Conservation (phyloP, 1,140 invertebrate species). For the Procambarus clarkii region DNA sequence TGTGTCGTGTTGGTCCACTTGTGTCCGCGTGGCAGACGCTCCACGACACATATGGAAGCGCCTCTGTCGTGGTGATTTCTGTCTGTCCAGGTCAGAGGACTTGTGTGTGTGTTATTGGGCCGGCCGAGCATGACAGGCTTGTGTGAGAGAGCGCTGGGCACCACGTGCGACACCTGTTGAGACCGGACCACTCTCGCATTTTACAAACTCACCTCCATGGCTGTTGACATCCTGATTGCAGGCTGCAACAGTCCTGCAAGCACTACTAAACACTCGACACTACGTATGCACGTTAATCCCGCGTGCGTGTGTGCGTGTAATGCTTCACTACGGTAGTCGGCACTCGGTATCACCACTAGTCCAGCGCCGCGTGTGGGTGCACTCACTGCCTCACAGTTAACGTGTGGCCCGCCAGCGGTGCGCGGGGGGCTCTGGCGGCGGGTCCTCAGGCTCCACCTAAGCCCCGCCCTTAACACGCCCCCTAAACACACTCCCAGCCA, state of each 20-base stretch:
- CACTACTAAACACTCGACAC: slow-evolving; percentile 52
- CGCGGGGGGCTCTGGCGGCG: slow-evolving; percentile 65
- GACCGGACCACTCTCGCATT: not conserved
- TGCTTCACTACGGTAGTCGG: slow-evolving; percentile 14
- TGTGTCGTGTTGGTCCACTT: too few species aligned
- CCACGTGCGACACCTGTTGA: slow-evolving; percentile 64
- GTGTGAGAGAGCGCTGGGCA: not conserved
- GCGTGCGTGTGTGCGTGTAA: slow-evolving; percentile 19
- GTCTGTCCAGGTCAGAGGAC: too few species aligned
- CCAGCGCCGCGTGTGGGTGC: slow-evolving; percentile 56
- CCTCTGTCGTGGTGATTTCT: too few species aligned
- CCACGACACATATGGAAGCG: too few species aligned
- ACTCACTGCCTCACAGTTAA: slow-evolving; percentile 59
- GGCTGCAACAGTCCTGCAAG: slow-evolving; percentile 52
- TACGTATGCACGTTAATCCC: slow-evolving; percentile 21
- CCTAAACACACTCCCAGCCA: slow-evolving; percentile 29
- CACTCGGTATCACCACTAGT: slow-evolving; percentile 39
- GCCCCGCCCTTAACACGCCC: slow-evolving; percentile 38
- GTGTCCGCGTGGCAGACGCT: too few species aligned
- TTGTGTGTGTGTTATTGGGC: not conserved
- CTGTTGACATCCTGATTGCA: slow-evolving; percentile 60
- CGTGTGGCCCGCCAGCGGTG: slow-evolving; percentile 66
- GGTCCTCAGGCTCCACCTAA: slow-evolving; percentile 53
- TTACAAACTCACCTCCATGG: slow-evolving; percentile 60
- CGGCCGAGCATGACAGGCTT: not conserved